Base-by-base conservation (phyloP, 2,888 invertebrate genomes). In the Drosophila prolongata region DNA sequence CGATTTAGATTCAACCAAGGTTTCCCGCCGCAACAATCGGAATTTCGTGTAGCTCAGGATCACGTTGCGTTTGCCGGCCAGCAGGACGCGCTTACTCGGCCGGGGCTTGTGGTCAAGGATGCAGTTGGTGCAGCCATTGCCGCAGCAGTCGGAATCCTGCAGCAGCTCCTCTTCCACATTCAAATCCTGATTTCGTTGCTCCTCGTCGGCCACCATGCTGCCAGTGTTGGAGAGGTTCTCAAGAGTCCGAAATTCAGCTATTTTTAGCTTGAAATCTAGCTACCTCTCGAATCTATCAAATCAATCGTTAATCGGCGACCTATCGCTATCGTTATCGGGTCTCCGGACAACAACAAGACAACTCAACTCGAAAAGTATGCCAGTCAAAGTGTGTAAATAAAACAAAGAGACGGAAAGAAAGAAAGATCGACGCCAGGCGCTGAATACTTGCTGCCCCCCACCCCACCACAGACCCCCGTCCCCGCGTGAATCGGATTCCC, bases 51-150 rank as follows among this genome's bases (percentile, higher is more conserved):
- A 90, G 13, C 59, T 78, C 0, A 65, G 24, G 1, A 90, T 76
- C 0, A 90, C 62, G 60, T 90, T 91, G 1, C 54, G 59, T 56
- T 86, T 89, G 3, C 81, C 85, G 6, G 68, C 57, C 24, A 78
- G 52, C 24, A 72, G 38, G 6, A 75, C 68, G 19, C 68, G 75
- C 6, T 56, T 52, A 30, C 77, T 89, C 2, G 70, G 64, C 47
- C 64, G 62, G 9, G 87, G 80, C 34, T 82, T 83, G 14, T 89
- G 73, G 64, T 92, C 84, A 27, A 92, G 73, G 44, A 92, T 85
- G 73, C 92, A 92, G 71, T 91, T 91, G 4, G 86, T 83, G 80
- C 92, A 92, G 3, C 92, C 92, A 84, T 92, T 92, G 38, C 92
- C 91, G 56, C 92, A 92, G 40, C 92, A 92, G 46, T 92, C 92